Conservation (phyloP, 2,113 vertebrate genomes). For the Polypterus bichir region DNA sequence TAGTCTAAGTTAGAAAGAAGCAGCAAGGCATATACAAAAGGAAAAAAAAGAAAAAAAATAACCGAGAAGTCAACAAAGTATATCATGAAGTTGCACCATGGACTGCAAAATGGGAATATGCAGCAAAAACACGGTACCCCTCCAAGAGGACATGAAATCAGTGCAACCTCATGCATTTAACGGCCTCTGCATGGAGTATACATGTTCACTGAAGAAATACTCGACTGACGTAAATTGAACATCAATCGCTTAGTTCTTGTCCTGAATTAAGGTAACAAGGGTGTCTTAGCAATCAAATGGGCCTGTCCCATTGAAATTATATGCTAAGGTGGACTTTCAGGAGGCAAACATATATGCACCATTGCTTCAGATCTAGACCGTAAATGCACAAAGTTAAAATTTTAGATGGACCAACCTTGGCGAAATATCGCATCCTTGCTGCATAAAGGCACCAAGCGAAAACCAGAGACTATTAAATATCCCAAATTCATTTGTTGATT, state of each 20-base stretch:
- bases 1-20: background rate
- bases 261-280: slow-evolving; percentile 5
- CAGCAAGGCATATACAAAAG: slow-evolving; percentile 2
- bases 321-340: slow-evolving; percentile 14
- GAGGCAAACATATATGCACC: slow-evolving; percentile 60
- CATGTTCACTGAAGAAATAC: slow-evolving; percentile 47
- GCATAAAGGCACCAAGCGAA: slow-evolving; percentile 88
- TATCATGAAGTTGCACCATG: slow-evolving; percentile 22
- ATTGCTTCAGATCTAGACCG: slow-evolving; percentile 41
- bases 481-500: slow-evolving; percentile 98
- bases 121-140: slow-evolving; percentile 89
- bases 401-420: slow-evolving; percentile 69
- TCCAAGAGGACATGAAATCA: slow-evolving; percentile 74
- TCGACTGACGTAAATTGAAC: slow-evolving; percentile 23
- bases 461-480: slow-evolving; percentile 99
- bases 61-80: slow-evolving; percentile 2
- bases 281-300: slow-evolving; percentile 5
- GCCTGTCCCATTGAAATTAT: slow-evolving; percentile 9
- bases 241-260: slow-evolving; percentile 26
- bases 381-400: slow-evolving; percentile 67
- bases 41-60: background rate
- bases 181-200: slow-evolving; percentile 55
- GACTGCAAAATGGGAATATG: slow-evolving; percentile 74
- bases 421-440: slow-evolving; percentile 91
- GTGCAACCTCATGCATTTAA: slow-evolving; percentile 64